phyloP scores from a whole-genome alignment of 37 sponge, comb jelly and placozoan genomes.

The Haliclona indistincta region DNA sequence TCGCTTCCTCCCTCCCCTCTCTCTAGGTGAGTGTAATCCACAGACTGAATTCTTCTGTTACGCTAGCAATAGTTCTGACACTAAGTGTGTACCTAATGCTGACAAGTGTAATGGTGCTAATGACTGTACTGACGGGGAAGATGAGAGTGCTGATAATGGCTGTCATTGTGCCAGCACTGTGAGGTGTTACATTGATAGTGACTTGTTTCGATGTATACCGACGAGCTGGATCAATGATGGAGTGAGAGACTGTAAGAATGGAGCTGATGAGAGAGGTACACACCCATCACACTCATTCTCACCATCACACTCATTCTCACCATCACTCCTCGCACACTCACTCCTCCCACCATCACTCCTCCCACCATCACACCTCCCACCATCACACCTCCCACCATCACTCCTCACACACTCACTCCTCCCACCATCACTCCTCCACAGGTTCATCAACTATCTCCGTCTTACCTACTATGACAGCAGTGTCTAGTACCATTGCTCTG shows the following conservation, averaged over 20 bases:
- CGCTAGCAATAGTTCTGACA: neutral
- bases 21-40: neutral
- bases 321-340: neutral
- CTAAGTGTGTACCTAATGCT: neutral
- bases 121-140: neutral
- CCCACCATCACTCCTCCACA: too few relatives aligned
- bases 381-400: too few relatives aligned
- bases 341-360: neutral
- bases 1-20: neutral
- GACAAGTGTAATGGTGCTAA: neutral
- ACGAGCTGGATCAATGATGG: neutral
- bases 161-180: neutral
- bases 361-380: neutral
- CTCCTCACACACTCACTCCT: too few relatives aligned
- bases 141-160: neutral
- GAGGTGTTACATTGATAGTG: neutral
- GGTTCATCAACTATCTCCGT: too few relatives aligned
- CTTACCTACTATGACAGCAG: too few relatives aligned
- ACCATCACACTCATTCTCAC: neutral
- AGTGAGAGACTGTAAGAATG: neutral
- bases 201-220: neutral
- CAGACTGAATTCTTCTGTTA: neutral
- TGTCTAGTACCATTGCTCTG: neutral
- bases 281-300: neutral
- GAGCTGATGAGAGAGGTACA: neutral